phyloP scores from a whole-genome alignment of 2,113 vertebrate genomes.

The Macrotis lagotis region DNA sequence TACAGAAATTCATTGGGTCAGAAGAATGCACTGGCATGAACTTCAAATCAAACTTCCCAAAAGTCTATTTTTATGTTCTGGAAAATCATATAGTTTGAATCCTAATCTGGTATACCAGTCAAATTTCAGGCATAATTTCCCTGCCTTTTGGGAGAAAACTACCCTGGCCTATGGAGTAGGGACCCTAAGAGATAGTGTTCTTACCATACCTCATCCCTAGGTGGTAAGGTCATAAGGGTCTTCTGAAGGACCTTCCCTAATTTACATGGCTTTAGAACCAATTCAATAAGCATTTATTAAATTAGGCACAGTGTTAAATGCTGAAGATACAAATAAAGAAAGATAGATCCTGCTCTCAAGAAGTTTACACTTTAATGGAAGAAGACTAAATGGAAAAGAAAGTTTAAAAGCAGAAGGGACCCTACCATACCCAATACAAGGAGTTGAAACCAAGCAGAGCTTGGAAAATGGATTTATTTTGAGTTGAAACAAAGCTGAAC shows the following conservation, averaged over 20 bases:
- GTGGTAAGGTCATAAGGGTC: background rate
- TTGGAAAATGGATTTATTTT: background rate
- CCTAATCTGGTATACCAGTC: background rate
- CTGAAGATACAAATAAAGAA: background rate
- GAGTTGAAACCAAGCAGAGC: background rate
- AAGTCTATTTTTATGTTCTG: background rate
- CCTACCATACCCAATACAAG: background rate
- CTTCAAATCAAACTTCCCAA: background rate
- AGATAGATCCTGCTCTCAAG: background rate
- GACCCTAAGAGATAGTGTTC: background rate
- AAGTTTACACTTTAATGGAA: background rate
- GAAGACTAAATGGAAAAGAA: background rate
- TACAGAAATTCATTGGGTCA: background rate
- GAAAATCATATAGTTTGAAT: background rate
- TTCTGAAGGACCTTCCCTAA: background rate
- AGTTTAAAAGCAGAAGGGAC: background rate
- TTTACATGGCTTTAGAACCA: background rate
- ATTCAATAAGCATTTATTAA: background rate
- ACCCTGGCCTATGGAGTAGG: background rate
- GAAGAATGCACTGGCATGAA: background rate
- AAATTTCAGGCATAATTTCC: background rate
- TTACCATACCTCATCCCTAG: background rate
- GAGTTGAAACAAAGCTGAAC: background rate
- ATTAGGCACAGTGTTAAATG: background rate
- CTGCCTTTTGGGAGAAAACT: background rate